Evolutionary conservation across 2,113 vertebrate species (phyloP).

Genomic region (Leucosticte australis): DNA sequence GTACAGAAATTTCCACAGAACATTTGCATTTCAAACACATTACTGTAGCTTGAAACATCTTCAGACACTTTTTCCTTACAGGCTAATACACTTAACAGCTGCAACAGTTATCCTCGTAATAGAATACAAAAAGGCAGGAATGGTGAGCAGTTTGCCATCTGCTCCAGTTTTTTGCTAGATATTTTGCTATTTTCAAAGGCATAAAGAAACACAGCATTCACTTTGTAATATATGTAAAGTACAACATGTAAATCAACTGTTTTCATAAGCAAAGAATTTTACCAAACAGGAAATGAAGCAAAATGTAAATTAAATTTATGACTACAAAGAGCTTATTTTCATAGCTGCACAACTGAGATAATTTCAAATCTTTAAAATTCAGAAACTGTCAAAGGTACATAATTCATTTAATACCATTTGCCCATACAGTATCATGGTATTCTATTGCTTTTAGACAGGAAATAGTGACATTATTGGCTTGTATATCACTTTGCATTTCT

Average conservation of each 20-base stretch:
- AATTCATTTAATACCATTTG: neutral
- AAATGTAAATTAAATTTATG: slow-evolving; percentile 23
- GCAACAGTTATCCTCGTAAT: neutral
- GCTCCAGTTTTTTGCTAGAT: neutral
- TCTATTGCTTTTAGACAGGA: neutral
- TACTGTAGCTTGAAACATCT: neutral
- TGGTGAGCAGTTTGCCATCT: neutral
- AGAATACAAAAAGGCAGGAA: neutral
- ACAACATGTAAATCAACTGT: neutral
- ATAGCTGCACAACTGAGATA: neutral
- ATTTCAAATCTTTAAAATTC: slow-evolving; percentile 12
- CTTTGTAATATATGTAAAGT: neutral
- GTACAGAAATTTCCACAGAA: neutral
- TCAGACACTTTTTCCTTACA: neutral
- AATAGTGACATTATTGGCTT: neutral
- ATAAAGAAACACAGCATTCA: neutral
- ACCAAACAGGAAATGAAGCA: slow-evolving; percentile 38
- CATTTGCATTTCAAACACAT: neutral
- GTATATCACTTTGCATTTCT: neutral
- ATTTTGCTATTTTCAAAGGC: neutral
- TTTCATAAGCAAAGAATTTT: neutral
- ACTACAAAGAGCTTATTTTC: slow-evolving; percentile 24
- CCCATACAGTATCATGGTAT: neutral
- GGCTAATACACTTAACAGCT: neutral
- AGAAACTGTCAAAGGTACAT: neutral